Evolutionary conservation across 1,140 invertebrate genomes (phyloP), one percentile per base, ranked within the genome.

Genomic region (Monomorium pharaonis): DNA sequence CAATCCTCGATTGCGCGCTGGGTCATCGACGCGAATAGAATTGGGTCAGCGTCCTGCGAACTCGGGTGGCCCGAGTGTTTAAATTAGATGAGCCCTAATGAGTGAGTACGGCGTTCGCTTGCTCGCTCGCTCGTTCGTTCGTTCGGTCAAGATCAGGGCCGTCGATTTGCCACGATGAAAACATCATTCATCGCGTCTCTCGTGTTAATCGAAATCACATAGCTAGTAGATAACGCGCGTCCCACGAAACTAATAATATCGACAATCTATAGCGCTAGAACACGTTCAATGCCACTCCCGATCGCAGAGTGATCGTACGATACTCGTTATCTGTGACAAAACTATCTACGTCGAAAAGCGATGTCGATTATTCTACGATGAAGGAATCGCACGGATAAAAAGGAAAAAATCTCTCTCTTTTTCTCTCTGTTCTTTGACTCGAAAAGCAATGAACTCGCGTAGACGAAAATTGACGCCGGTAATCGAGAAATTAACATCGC

Each of bases 101-200:
- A 58, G 49, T 12, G 10, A 58, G 49, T 27, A 67, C 62, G 30
- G 12, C 27, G 21, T n/a, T n/a, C n/a, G n/a, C n/a, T n/a, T n/a
- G n/a, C n/a, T n/a, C n/a, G n/a, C n/a, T n/a, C n/a, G n/a, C n/a
- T n/a, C n/a, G n/a, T n/a, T n/a, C n/a, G n/a, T n/a, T n/a, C n/a
- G n/a, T n/a, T 27, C 33, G 69, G 49, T 63, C 75, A 88, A 88
- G 54, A 88, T 85, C 69, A 88, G 33, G 58, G 51, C 16, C 16
- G 12, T 60, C n/a, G n/a, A 21, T 51, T 0, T 21, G 0, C 21
- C 12, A 12, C 0, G 6, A 24, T 47, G 3, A 10, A n/a, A n/a
- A 12, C n/a, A 5, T 44, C 10, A 16, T 44, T 44, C 49, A 14
- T 75, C 33, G 9, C 10, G 5, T 67, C 42, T 65, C 37, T 74